Evolutionary conservation across 1,140 invertebrate species (phyloP).

Genomic region (Trypoxylus dichotomus): DNA sequence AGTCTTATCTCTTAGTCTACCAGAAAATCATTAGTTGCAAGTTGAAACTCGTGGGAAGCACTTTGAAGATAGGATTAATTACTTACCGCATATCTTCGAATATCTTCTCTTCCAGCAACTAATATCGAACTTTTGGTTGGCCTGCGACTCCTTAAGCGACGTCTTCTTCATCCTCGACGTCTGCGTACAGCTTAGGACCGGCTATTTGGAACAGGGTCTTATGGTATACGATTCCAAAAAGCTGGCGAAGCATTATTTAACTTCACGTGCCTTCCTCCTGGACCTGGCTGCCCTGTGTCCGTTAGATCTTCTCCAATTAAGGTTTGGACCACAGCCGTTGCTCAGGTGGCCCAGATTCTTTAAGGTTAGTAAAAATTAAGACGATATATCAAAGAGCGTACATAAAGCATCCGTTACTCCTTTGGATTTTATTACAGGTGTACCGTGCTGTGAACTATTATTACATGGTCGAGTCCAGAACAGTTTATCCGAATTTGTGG

Average conservation of each 20-base stretch:
- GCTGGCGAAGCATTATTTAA: constrained; percentile 84
- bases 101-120: constrained; percentile 57
- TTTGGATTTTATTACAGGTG: constrained; percentile 61
- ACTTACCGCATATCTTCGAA: neutral
- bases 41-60: too few relatives aligned
- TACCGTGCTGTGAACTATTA: constrained; percentile 92
- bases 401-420: too few relatives aligned
- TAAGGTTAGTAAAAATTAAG: constrained; percentile 68
- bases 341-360: constrained; percentile 82
- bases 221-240: constrained; percentile 92
- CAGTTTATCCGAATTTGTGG: constrained; percentile 94
- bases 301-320: constrained; percentile 82
- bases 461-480: constrained; percentile 94
- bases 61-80: too few relatives aligned
- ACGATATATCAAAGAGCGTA: too few relatives aligned
- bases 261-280: constrained; percentile 82
- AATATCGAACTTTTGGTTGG: constrained; percentile 73
- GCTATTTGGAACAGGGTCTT: constrained; percentile 93
- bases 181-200: constrained; percentile 87
- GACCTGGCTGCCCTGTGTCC: constrained; percentile 84
- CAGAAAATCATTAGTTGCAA: too few relatives aligned
- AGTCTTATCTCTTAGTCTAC: too few relatives aligned
- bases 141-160: constrained; percentile 82
- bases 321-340: constrained; percentile 77
- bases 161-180: constrained; percentile 86